Evolutionary conservation across 2,113 vertebrate genomes (phyloP).

Genomic region (Pelvicachromis taeniatus): DNA sequence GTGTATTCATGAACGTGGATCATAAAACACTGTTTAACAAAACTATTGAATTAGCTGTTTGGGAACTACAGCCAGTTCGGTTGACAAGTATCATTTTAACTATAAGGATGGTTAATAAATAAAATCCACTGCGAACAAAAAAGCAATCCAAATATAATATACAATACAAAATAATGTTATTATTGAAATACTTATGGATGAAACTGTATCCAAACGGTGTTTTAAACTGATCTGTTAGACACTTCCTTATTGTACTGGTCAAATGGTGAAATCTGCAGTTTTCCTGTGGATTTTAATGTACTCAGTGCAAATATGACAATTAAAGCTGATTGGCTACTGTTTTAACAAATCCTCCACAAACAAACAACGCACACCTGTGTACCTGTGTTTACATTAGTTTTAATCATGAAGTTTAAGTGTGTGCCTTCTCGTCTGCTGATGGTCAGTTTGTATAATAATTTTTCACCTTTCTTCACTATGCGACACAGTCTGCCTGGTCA

Average conservation of each 20-base stretch:
- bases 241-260: not conserved
- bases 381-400: not conserved
- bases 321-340: not conserved
- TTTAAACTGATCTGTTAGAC: not conserved
- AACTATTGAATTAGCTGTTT: not conserved
- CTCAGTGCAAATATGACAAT: not conserved
- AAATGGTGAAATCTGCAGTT: not conserved
- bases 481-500: not conserved
- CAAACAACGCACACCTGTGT: not conserved
- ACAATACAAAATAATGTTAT: not conserved
- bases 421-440: not conserved
- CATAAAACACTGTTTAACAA: not conserved
- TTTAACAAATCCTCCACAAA: not conserved
- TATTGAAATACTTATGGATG: not conserved
- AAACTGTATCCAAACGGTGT: not conserved
- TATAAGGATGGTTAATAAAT: not conserved
- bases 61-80: not conserved
- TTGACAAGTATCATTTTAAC: not conserved
- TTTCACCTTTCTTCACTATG: not conserved
- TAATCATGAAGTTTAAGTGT: not conserved
- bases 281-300: not conserved
- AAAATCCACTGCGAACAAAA: not conserved
- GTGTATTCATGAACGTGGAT: not conserved
- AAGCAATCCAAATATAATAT: too few species aligned
- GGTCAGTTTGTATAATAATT: not conserved